Evolutionary conservation across 1,140 invertebrate genomes (phyloP), one percentile per base, ranked within the genome.

Genomic region (Sarcophaga bullata): DNA sequence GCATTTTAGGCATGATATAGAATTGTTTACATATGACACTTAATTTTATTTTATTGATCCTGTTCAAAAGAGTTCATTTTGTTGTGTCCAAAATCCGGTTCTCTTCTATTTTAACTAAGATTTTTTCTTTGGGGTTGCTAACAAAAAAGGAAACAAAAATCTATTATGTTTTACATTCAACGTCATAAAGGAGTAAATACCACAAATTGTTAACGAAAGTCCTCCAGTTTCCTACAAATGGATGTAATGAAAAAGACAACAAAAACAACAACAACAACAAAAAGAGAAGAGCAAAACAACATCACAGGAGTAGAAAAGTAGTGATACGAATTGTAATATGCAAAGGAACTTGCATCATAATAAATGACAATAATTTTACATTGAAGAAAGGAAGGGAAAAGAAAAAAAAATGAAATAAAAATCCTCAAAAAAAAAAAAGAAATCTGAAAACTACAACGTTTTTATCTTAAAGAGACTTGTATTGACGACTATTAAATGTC

Each of bases 401-500:
- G 46, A 6, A 48, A 13, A n/a, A n/a, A n/a, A 75, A 76, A 76
- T 7, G 8, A 49, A 49, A 47, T n/a, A 15, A 11, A 10, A 73
- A n/a, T n/a, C n/a, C n/a, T n/a, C n/a, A n/a, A n/a, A n/a, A n/a
- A n/a, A n/a, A n/a, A n/a, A n/a, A n/a, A n/a, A n/a, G n/a, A n/a
- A n/a, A 68, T 7, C 37, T 47, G 8, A 46, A 75, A 75, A 48
- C 46, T 73, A 46, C 47, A 48, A 76, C 73, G 73, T 76, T 48
- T 76, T 76, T 76, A 76, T 76, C 73, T 76, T 76, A 76, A 76
- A 76, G 73, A 76, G 46, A 49, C 73, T 47, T 76, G 73, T 76
- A 76, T 76, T 49, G 73, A 76, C 73, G 73, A 76, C 73, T 76
- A 76, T 76, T 76, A 76, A 76, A 76, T 76, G 47, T 49, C 17